Base-by-base conservation (phyloP, 2,797 vertebrate genomes). In the Alauda arvensis region DNA sequence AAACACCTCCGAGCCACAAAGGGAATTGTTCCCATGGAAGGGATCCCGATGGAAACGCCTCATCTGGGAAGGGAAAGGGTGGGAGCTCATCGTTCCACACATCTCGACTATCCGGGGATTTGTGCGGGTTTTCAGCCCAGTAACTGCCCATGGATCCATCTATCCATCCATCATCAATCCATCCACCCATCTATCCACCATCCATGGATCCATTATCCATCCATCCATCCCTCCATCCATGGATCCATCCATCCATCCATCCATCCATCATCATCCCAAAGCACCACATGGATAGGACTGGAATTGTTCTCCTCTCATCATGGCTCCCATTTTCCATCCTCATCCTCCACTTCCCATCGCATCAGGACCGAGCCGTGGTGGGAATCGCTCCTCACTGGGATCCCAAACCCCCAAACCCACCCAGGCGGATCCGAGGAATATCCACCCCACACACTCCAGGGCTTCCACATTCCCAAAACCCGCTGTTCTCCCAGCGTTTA, bases 311-410 rank as follows among this genome's bases (percentile, higher is more conserved):
- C 20, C 26, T 40, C 20, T 48, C 15, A 4, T 15, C 2, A 4
- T 0, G 0, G 5, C 12, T 43, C 60, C 9, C 1, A 0, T 37
- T 65, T 65, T 42, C 79, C 68, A 21, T 6, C 51, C 33, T n/a
- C 60, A 26, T 18, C 33, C 5, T 0, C 18, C 1, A 1, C 19
- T 45, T 65, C 51, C 51, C 4, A 0, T 14, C 1, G 0, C 2
- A 0, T 1, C 1, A 31, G 56, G 23, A 2, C 14, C 0, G 7
- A 46, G 33, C 9, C 5, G 0, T 2, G 1, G 4, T 0, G 14
- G 39, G 46, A 45, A 4, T 31, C 1, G 0, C 49, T 53, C 62
- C 20, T 0, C 3, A 4, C 14, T 0, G 26, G 34, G 16, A 77
- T 19, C 48, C 52, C 10, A 1, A 66, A 25, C 12, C 53, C 21